phyloP scores from a whole-genome alignment of 2,888 invertebrate genomes.

The Hemistola chrysoprasaria region DNA sequence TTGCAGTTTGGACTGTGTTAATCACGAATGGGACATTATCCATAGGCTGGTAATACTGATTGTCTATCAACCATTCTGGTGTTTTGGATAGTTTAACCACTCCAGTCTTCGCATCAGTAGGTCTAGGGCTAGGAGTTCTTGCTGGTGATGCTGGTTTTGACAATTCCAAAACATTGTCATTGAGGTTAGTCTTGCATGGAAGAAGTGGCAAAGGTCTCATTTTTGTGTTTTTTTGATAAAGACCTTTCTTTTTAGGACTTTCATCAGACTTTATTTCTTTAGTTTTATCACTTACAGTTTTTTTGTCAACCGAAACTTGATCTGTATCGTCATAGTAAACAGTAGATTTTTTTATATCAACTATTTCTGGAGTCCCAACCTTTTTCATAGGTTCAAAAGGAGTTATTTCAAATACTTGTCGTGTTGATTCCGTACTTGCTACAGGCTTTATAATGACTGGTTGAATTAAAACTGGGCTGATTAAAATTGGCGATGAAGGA shows the following conservation, averaged over 20 bases:
- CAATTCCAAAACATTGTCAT: slow-evolving; percentile 36
- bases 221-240: slow-evolving; percentile 63
- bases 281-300: slow-evolving; percentile 27
- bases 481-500: slow-evolving; percentile 54
- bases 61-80: slow-evolving; percentile 63
- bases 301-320: slow-evolving; percentile 52
- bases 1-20: slow-evolving; percentile 47
- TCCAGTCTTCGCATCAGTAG: slow-evolving; percentile 36
- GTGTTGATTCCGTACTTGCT: slow-evolving; percentile 11
- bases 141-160: slow-evolving; percentile 38
- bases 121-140: slow-evolving; percentile 30
- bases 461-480: slow-evolving; percentile 67
- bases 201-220: slow-evolving; percentile 52
- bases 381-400: slow-evolving; percentile 23
- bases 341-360: slow-evolving; percentile 43
- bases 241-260: slow-evolving; percentile 40
- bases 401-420: slow-evolving; percentile 28
- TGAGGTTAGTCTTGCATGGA: slow-evolving; percentile 50
- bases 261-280: slow-evolving; percentile 33
- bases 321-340: slow-evolving; percentile 70
- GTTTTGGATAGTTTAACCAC: slow-evolving; percentile 57
- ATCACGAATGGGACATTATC: slow-evolving; percentile 64
- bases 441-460: slow-evolving; percentile 59
- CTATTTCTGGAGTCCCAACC: slow-evolving; percentile 28
- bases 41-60: slow-evolving; percentile 69